Evolutionary conservation across 1,140 invertebrate genomes (phyloP).

Genomic region (Aphaenogaster ashmeadi): DNA sequence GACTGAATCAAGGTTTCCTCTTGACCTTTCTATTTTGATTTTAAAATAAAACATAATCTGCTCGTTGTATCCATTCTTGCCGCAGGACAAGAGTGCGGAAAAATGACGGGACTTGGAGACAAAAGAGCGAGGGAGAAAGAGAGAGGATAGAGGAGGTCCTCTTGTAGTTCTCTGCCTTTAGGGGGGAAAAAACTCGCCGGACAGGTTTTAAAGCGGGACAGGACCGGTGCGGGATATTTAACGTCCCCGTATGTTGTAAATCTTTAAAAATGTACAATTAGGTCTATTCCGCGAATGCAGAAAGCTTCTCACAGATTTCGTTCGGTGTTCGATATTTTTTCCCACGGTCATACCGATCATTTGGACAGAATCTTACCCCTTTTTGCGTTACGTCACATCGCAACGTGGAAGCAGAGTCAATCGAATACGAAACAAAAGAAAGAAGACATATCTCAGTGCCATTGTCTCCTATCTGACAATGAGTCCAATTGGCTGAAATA

Average conservation of each 20-base stretch:
- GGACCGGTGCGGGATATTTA: constrained; percentile 63
- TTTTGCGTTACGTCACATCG: neutral
- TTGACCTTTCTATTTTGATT: constrained; percentile 22
- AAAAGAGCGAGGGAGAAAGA: constrained; percentile 19
- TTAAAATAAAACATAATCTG: constrained; percentile 17
- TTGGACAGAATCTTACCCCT: neutral
- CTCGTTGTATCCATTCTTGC: neutral
- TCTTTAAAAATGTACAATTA: constrained; percentile 49
- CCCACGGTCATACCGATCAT: neutral
- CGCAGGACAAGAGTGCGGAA: constrained; percentile 20
- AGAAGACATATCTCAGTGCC: neutral
- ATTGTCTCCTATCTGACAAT: neutral
- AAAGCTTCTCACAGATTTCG: constrained; percentile 25
- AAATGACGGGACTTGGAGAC: constrained; percentile 7
- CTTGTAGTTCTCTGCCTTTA: constrained; percentile 20
- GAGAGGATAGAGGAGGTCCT: constrained; percentile 34
- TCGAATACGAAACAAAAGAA: neutral
- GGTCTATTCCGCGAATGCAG: constrained; percentile 18
- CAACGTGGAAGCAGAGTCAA: neutral
- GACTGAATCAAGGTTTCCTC: neutral
- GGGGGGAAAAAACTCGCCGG: constrained; percentile 67
- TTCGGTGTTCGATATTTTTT: neutral
- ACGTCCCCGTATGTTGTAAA: constrained; percentile 59
- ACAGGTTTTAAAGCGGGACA: constrained; percentile 78
- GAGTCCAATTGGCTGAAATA: constrained; percentile 20